A percentile compares a stretch with the other conserved stretches of the same genome.
Conservation (phyloP, 2,888 invertebrate genomes). For the Drosophila paranaensis region DNA sequence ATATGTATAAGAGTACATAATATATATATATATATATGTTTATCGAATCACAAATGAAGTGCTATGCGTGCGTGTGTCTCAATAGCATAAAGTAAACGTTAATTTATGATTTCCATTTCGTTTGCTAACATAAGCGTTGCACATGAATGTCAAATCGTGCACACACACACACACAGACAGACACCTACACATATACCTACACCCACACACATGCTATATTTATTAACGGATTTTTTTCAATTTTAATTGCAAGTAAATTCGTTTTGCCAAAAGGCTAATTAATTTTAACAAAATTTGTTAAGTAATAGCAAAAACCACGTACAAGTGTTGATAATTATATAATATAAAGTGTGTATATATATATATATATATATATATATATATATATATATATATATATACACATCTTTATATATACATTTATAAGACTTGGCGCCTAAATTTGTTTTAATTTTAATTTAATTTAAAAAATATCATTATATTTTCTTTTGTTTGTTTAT, state of each 20-base stretch:
- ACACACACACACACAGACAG: conserved; percentile 8
- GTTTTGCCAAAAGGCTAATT: conserved; percentile 34
- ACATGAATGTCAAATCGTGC: conserved; percentile 36
- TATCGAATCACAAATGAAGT: conserved; percentile 11
- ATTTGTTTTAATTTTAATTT: conserved; percentile 14
- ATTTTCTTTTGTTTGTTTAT: conserved; percentile 7
- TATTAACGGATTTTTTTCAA: conserved; percentile 27
- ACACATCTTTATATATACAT: neutral
- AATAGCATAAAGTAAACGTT: conserved; percentile 20
- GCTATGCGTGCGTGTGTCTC: conserved; percentile 30
- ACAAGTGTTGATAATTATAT: conserved; percentile 47
- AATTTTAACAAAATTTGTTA: conserved; percentile 21
- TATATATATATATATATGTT: conserved; percentile 32
- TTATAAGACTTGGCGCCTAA: conserved; percentile 41
- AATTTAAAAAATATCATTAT: neutral
- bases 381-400: conserved; percentile 5
- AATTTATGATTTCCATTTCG: conserved; percentile 33
- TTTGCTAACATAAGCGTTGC: conserved; percentile 57
- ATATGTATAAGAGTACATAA: neutral
- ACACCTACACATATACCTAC: conserved; percentile 7
- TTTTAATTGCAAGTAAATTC: conserved; percentile 26
- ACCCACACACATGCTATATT: conserved; percentile 39
- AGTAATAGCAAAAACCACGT: conserved; percentile 16
- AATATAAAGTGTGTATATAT: neutral
- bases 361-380: neutral